These are phyloP conservation scores for Epinephelus awoara DNA, from an alignment of 2,797 vertebrate genomes.

Conservation along the genomic window DNA sequence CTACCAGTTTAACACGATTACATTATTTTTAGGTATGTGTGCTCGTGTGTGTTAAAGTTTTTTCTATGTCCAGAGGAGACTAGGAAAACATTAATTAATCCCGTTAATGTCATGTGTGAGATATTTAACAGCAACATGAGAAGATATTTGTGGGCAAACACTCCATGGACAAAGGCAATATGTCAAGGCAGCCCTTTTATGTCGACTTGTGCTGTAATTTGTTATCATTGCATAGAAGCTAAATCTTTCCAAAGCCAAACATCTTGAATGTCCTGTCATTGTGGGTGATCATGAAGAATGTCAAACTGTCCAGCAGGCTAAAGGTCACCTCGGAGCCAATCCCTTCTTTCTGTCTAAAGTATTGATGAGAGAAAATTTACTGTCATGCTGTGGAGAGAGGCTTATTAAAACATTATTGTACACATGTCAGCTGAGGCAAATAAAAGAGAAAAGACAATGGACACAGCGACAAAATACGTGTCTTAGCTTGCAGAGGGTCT, in stretches of 20 bases:
- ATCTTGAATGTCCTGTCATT: conserved; percentile 43
- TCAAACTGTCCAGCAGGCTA: conserved; percentile 44
- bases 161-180: neutral
- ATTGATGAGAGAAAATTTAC: conserved; percentile 52
- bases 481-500: neutral
- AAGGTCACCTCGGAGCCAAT: conserved; percentile 60
- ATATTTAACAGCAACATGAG: neutral
- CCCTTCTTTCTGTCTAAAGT: conserved; percentile 44
- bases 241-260: conserved; percentile 32
- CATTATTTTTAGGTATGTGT: neutral
- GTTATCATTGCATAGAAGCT: conserved; percentile 4
- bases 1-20: neutral
- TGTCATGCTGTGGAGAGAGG: conserved; percentile 16
- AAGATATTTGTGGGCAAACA: neutral
- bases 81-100: neutral
- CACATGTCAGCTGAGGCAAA: neutral
- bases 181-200: conserved; percentile 9
- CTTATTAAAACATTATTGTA: conserved; percentile 45
- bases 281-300: conserved; percentile 60
- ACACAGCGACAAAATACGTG: neutral
- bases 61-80: neutral
- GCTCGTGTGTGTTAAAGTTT: too few relatives aligned
- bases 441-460: conserved; percentile 3
- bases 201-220: conserved; percentile 27
- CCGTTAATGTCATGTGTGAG: neutral